Base-by-base conservation (phyloP, 2,797 vertebrate genomes). In the Xenops minutus region DNA sequence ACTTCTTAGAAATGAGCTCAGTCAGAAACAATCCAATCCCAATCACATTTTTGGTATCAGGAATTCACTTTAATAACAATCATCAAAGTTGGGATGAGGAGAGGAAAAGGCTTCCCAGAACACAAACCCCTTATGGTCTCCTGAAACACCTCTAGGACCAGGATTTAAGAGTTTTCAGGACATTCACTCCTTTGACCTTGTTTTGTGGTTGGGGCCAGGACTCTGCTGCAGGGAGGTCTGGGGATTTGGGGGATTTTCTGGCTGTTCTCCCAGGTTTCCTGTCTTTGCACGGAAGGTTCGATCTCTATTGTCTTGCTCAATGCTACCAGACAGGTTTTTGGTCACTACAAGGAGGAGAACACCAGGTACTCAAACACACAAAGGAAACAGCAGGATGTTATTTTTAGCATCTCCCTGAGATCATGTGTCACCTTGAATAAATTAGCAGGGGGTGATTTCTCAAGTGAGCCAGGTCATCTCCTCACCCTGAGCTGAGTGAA, bases 371-470 rank as follows among this genome's bases (percentile, higher is more conserved):
- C 27, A 34, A 85, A 64, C 43, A 72, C 10, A 34, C 78, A 75
- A 62, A 54, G 58, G 37, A 78, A 89, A 79, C 43, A 82, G 36
- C 3, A 14, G 27, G 52, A 9, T 21, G 10, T 85, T 95, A 69
- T 89, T 96, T 92, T 89, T 92, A 86, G 36, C 62, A 37, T 23
- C 75, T 66, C 43, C n/a, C 64, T 75, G 87, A 86, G 82, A 48
- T 85, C 66, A 9, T 58, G 15, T 41, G 91, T 64, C 55, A 82
- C 91, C 82, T 88, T 7, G 39, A 59, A 30, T 44, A 75, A 78
- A 68, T 93, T 76, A 89, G 13, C 62, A 89, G 48, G 69, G 62
- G 75, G 73, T 64, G 87, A 83, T 69, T 89, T 72, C 83, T 83
- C 52, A 43, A 77, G 48, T 22, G 58, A 93, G n/a, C 54, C 39